Evolutionary conservation across 2,888 invertebrate species (phyloP).

Genomic region (Brachyptera risi): DNA sequence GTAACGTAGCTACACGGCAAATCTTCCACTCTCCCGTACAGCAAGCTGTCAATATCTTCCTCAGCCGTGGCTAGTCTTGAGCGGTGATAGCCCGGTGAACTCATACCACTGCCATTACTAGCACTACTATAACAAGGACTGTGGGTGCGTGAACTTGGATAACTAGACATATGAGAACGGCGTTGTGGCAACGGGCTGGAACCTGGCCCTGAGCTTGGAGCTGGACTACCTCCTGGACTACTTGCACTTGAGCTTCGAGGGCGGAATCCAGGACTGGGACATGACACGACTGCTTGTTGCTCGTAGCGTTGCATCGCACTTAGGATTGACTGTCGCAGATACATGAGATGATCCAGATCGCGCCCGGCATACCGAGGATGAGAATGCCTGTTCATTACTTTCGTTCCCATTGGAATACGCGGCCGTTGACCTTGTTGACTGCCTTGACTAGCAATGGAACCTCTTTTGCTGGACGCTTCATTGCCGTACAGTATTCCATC

Average conservation of each 20-base stretch:
- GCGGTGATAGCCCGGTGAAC: constrained; percentile 32
- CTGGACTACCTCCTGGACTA: constrained; percentile 28
- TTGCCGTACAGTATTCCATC: constrained; percentile 37
- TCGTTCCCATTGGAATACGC: constrained; percentile 41
- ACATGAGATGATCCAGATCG: constrained; percentile 39
- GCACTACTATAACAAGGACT: constrained; percentile 34
- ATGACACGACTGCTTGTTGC: constrained; percentile 25
- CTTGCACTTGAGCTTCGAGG: constrained; percentile 34
- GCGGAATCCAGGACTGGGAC: constrained; percentile 29
- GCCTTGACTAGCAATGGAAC: constrained; percentile 34
- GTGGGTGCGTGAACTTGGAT: constrained; percentile 33
- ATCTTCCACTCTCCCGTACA: constrained; percentile 37
- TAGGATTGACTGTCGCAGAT: constrained; percentile 38
- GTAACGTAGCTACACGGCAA: constrained; percentile 32
- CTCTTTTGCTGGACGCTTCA: constrained; percentile 30
- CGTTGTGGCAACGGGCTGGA: constrained; percentile 31
- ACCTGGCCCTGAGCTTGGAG: constrained; percentile 27
- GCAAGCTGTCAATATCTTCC: constrained; percentile 39
- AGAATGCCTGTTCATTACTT: constrained; percentile 37
- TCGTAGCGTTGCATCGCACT: constrained; percentile 40
- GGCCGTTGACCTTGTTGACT: constrained; percentile 35
- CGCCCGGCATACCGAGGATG: constrained; percentile 32
- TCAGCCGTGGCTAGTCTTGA: constrained; percentile 34
- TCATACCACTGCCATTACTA: constrained; percentile 33
- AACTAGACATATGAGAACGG: constrained; percentile 30